phyloP scores from a whole-genome alignment of 2,113 vertebrate genomes.

The Sinocyclocheilus rhinocerous region DNA sequence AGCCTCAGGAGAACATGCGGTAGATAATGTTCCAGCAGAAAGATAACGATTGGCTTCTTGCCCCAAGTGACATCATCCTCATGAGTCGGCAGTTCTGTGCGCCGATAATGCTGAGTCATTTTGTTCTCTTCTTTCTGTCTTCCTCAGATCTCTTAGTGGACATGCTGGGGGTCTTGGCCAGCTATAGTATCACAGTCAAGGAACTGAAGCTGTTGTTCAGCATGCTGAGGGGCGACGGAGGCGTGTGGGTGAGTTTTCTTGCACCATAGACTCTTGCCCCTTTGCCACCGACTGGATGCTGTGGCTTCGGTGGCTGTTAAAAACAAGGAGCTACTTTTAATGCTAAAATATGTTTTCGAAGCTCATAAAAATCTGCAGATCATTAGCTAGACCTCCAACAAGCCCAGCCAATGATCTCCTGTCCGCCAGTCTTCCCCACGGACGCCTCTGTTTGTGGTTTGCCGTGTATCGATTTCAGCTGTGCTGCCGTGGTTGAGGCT shows the following conservation, averaged over 20 bases:
- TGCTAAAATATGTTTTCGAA: background rate
- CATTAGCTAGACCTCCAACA: conserved; percentile 35
- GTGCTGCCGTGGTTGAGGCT: conserved; percentile 56
- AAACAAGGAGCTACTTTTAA: background rate
- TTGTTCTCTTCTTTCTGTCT: conserved; percentile 49
- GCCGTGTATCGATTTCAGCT: conserved; percentile 71
- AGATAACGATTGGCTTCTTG: conserved; percentile 10
- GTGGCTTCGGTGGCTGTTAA: background rate
- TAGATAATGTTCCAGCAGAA: background rate
- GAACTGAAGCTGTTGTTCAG: conserved; percentile 99
- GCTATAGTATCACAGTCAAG: conserved; percentile 99
- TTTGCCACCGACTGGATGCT: background rate
- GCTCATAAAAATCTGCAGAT: background rate
- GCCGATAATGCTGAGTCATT: conserved; percentile 20
- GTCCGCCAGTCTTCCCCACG: conserved; percentile 56
- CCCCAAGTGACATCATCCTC: conserved; percentile 38
- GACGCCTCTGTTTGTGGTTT: conserved; percentile 70
- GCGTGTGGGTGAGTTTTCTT: conserved; percentile 89
- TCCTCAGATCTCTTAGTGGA: conserved; percentile 95
- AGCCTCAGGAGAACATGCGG: background rate
- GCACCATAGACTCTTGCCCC: background rate
- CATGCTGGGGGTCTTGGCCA: conserved; percentile 99
- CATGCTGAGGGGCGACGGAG: conserved; percentile 97
- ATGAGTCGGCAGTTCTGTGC: conserved; percentile 16
- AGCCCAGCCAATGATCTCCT: conserved; percentile 51